These are phyloP conservation scores for Branchellion lobata DNA, from an alignment of 2,888 invertebrate species.

Conservation along the genomic window DNA sequence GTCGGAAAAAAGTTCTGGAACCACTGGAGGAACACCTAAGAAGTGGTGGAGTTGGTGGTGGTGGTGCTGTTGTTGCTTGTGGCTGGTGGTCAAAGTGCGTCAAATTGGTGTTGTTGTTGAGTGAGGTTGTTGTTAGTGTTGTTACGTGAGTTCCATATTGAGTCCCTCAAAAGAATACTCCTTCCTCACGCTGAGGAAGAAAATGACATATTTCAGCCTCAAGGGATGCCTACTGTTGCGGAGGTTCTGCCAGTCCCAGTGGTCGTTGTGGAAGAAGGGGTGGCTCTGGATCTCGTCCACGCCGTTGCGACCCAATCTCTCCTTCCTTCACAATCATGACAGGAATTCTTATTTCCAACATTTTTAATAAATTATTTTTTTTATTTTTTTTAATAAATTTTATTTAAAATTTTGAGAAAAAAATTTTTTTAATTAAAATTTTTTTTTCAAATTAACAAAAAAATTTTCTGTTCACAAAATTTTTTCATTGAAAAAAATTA, in stretches of 20 bases:
- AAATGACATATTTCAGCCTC: too few relatives aligned
- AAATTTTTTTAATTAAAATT: not conserved
- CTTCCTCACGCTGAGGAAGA: too few relatives aligned
- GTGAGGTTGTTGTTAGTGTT: too few relatives aligned
- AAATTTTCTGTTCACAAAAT: not conserved
- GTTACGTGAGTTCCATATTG: too few relatives aligned
- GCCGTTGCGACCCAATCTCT: conserved; percentile 84
- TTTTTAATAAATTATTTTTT: too few relatives aligned
- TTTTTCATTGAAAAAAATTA: not conserved
- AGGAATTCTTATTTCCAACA: too few relatives aligned
- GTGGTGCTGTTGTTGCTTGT: not conserved
- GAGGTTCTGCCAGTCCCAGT: conserved; percentile 95
- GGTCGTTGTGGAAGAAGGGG: conserved; percentile 90
- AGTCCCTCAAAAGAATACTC: too few relatives aligned
- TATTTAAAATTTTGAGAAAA: too few relatives aligned
- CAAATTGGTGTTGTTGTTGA: too few relatives aligned
- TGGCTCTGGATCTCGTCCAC: conserved; percentile 92
- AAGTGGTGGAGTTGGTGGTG: not conserved
- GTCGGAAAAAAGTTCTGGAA: conserved; percentile 90
- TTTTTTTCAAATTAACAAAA: not conserved
- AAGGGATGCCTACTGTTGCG: conserved; percentile 79
- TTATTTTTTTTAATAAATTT: too few relatives aligned
- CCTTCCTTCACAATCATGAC: too few relatives aligned
- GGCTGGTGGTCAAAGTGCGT: too few relatives aligned
- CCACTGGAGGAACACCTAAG: conserved; percentile 81